Conservation (phyloP, 2,797 vertebrate species). For the Pangasius djambal region DNA sequence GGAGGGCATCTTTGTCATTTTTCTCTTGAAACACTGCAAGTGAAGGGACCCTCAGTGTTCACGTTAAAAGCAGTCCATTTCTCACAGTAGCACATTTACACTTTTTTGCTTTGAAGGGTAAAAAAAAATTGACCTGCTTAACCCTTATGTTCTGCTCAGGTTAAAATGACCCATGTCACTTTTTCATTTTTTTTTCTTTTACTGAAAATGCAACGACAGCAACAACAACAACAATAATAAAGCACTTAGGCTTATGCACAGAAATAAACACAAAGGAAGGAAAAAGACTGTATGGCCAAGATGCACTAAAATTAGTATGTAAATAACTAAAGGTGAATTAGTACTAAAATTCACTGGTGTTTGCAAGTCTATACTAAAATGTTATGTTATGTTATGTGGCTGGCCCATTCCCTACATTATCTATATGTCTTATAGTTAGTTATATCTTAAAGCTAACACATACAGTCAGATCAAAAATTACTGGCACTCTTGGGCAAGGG, state of each 20-base stretch:
- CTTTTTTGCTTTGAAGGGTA: background rate
- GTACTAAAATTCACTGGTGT: background rate
- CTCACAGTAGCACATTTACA: background rate
- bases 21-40: background rate
- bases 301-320: too few relatives aligned
- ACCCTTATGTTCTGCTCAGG: background rate
- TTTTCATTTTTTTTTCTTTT: background rate
- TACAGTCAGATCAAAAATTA: background rate
- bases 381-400: too few relatives aligned
- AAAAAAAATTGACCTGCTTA: background rate
- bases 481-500: background rate
- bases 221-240: background rate
- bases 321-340: background rate
- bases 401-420: background rate
- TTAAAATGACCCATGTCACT: background rate
- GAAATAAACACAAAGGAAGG: background rate
- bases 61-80: background rate
- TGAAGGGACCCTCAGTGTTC: background rate
- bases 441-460: background rate
- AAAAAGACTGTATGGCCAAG: background rate
- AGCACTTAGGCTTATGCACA: background rate
- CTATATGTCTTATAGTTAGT: background rate
- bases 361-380: background rate
- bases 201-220: background rate
- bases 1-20: background rate